Conservation (phyloP, 2,888 invertebrate species). For the Ectobius pallidus region DNA sequence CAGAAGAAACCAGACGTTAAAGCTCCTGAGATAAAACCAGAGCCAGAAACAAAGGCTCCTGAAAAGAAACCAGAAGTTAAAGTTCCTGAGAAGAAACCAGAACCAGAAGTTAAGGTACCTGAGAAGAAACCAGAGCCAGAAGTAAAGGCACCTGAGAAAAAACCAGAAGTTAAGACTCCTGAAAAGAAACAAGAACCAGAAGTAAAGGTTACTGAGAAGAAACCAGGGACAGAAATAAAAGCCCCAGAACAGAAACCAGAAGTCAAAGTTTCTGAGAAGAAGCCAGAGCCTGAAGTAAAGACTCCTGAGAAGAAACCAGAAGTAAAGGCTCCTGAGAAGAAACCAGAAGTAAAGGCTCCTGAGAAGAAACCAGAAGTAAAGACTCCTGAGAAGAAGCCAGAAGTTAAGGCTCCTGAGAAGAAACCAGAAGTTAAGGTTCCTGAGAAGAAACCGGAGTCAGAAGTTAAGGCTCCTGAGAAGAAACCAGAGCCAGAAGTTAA, state of each 20-base stretch:
- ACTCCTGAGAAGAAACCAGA: constrained; percentile 40
- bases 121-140: constrained; percentile 46
- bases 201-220: constrained; percentile 41
- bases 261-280: constrained; percentile 28
- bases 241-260: constrained; percentile 41
- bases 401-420: constrained; percentile 41
- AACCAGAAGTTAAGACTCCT: constrained; percentile 20
- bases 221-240: constrained; percentile 41
- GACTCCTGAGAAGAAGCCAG: constrained; percentile 39
- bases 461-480: constrained; percentile 32
- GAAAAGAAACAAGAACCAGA: constrained; percentile 40
- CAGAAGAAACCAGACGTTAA: constrained; percentile 29
- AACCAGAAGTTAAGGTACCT: constrained; percentile 36
- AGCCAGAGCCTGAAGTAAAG: constrained; percentile 24
- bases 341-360: constrained; percentile 34
- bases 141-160: constrained; percentile 25
- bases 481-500: constrained; percentile 45
- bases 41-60: constrained; percentile 33
- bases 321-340: constrained; percentile 38
- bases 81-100: constrained; percentile 47
- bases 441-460: constrained; percentile 46
- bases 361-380: constrained; percentile 46
- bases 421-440: constrained; percentile 45
- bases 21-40: constrained; percentile 39
- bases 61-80: constrained; percentile 45